Evolutionary conservation across 2,888 invertebrate genomes (phyloP).

Genomic region (Melinaea marsaeus): DNA sequence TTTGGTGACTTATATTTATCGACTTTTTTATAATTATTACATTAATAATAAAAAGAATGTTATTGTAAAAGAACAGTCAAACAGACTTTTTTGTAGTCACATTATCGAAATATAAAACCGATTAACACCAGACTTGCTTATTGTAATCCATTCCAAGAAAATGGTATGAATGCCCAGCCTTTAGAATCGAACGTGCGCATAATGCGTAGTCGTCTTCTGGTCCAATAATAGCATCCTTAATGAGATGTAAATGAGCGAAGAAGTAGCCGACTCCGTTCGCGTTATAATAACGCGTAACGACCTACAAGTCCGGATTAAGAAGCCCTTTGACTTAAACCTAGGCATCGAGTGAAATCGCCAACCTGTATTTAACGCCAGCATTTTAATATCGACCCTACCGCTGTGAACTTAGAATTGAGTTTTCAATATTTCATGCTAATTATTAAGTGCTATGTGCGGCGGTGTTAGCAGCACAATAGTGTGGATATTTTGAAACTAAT

Average conservation of each 20-base stretch:
- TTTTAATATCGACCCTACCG: slow-evolving; percentile 38
- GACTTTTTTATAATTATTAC: no score
- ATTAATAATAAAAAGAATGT: no score
- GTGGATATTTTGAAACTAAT: slow-evolving; percentile 77
- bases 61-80: no score
- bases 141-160: slow-evolving; percentile 24
- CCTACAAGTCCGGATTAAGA: slow-evolving; percentile 79
- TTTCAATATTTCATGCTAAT: slow-evolving; percentile 35
- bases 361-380: slow-evolving; percentile 39
- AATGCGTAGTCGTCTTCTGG: slow-evolving; percentile 48
- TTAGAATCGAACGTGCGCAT: slow-evolving; percentile 25
- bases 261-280: slow-evolving; percentile 69
- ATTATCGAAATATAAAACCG: slow-evolving; percentile 13
- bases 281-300: slow-evolving; percentile 79
- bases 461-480: slow-evolving; percentile 70
- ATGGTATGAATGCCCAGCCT: slow-evolving; percentile 26
- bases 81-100: no score
- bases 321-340: slow-evolving; percentile 76
- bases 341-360: slow-evolving; percentile 58
- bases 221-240: slow-evolving; percentile 74
- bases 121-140: slow-evolving; percentile 7
- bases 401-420: slow-evolving; percentile 38
- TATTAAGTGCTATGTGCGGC: slow-evolving; percentile 64
- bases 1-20: no score
- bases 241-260: slow-evolving; percentile 79